Conservation (phyloP, 2,113 vertebrate genomes). For the Oenanthe oenanthe region DNA sequence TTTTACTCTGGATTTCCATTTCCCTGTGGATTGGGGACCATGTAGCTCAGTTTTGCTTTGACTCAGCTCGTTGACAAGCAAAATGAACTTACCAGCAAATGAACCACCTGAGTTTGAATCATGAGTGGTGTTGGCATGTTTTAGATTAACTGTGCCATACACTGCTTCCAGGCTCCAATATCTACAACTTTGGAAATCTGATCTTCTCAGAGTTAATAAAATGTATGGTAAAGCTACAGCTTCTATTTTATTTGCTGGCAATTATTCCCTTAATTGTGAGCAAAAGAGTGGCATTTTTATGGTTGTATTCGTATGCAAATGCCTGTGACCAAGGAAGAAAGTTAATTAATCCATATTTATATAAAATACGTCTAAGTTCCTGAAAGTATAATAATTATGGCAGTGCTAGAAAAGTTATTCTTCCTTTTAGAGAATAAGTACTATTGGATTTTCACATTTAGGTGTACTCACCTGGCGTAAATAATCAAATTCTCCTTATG, state of each 20-base stretch:
- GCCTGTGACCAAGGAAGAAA: not conserved
- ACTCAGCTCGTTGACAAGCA: not conserved
- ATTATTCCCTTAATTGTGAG: conserved; percentile 27
- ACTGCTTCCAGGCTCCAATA: not conserved
- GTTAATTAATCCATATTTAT: conserved; percentile 65
- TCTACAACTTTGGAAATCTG: not conserved
- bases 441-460: conserved; percentile 57
- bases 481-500: conserved; percentile 35
- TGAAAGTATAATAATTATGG: conserved; percentile 53
- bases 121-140: not conserved
- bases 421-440: conserved; percentile 57
- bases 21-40: not conserved
- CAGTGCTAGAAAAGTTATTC: conserved; percentile 27
- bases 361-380: conserved; percentile 31
- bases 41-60: not conserved
- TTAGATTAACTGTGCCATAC: not conserved
- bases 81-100: not conserved
- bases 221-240: not conserved
- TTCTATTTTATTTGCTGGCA: not conserved
- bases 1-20: not conserved
- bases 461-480: conserved; percentile 11
- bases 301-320: not conserved
- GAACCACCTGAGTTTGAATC: accelerated
- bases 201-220: not conserved
- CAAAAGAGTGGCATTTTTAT: not conserved